Evolutionary conservation across 2,113 vertebrate species (phyloP), one percentile per base, ranked within the genome.

Genomic region (Podarcis muralis): DNA sequence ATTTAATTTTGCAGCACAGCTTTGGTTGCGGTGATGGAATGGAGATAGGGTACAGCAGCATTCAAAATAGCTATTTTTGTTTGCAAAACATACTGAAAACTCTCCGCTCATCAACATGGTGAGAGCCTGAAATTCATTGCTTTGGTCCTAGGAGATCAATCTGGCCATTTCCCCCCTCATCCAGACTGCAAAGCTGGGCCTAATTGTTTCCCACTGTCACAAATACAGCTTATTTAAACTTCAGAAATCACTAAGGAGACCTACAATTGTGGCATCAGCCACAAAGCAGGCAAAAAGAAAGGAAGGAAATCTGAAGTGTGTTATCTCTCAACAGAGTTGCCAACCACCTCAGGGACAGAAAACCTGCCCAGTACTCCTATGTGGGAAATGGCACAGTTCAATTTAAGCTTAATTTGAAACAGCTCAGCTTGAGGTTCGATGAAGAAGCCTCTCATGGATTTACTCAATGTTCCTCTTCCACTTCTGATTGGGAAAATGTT

Each of bases 221-320:
- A 62, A 69, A 59, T 79, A 57, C 43, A 78, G 48, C 35, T 72
- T 89, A 89, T 77, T 83, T 89, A 80, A 81, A 81, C 43, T 37
- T 25, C 16, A 89, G 35, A 76, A 76, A 66, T 16, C 40, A 74
- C 37, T 27, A 81, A 74, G 25, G 59, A 65, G 71, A n/a, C 23
- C 57, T 35, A 76, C n/a, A 69, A 68, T 81, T 66, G 25, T n/a
- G 74, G 65, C n/a, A 81, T 71, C 27, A 79, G 53, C 35, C 48
- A 40, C 65, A 59, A 53, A 62, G 43, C 59, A 83, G 81, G 16
- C 65, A 32, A 62, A 77, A 81, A 48, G 13, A 48, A 48, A 48
- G 22, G 30, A 25, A 40, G 18, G 2, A 12, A 53, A 53, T 53
- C 48, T 53, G 48, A 53, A 53, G 48, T 53, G 48, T 53, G 48